Base-by-base conservation (phyloP, 2,888 invertebrate species). In the Trissolcus japonicus region DNA sequence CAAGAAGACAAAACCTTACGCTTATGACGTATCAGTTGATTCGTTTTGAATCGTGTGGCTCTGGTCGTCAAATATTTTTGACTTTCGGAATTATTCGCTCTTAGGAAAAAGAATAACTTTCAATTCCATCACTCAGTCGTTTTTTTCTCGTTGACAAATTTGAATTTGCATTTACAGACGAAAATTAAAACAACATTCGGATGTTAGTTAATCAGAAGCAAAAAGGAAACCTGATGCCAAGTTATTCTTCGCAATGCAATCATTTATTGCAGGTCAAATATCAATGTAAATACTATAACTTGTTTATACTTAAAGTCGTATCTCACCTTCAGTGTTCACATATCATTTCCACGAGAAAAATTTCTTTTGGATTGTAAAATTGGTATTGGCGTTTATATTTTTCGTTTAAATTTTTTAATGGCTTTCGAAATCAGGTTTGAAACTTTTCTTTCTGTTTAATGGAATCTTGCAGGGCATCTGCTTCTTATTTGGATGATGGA, bases 1-100 rank as follows among this genome's bases (percentile, higher is more conserved):
- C 35, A 35, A 35, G 19, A 19, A 19, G 19, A 25, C 25, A 4
- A 66, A 61, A 68, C 63, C 61, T 73, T 73, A 77, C 72, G 77
- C 68, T 73, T 77, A 67, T 53, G 72, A 77, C 72, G 77, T 43
- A 73, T 77, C 77, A 77, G 72, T 77, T 73, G 77, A 73, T 72
- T 77, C 68, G 67, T 72, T 73, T 72, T 55, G 77, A 77, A 77
- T 77, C 77, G 72, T 73, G 63, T 67, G 59, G 50, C 53, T 72
- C 72, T 72, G 76, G 60, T 77, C 67, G 76, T 77, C 76, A 68
- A 67, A 67, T 77, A 3, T 35, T 72, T 72, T 77, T 72, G 76
- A 77, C 76, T 72, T 77, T 77, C 40, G 51, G 61, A 72, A 72
- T 72, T 67, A 65, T 66, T 61, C 60, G 53, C 25, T 61, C 48